Evolutionary conservation across 2,888 invertebrate species (phyloP).

Genomic region (Ischnura elegans): DNA sequence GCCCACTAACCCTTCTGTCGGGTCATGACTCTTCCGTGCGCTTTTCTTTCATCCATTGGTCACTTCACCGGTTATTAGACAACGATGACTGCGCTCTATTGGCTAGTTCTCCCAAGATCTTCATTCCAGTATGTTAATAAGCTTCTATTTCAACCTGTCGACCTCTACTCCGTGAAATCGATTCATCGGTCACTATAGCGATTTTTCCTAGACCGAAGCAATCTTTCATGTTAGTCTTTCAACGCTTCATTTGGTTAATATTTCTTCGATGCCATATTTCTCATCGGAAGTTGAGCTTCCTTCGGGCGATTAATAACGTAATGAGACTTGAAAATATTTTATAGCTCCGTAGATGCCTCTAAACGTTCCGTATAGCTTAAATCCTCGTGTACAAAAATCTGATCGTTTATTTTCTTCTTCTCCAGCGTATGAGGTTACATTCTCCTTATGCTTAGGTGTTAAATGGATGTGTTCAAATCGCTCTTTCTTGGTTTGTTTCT

Average conservation of each 20-base stretch:
- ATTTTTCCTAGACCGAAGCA: background rate
- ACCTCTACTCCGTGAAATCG: background rate
- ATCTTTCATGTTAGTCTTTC: conserved; percentile 19
- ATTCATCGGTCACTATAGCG: background rate
- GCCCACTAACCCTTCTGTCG: background rate
- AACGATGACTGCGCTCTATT: conserved; percentile 29
- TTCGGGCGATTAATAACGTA: conserved; percentile 3
- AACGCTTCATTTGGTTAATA: background rate
- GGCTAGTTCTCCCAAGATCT: background rate
- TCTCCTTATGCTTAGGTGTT: too few relatives aligned
- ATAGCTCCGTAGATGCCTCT: too few relatives aligned
- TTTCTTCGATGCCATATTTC: background rate
- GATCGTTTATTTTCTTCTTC: too few relatives aligned
- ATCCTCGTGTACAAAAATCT: too few relatives aligned
- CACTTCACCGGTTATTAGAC: conserved; percentile 13
- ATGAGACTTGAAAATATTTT: conserved; percentile 17
- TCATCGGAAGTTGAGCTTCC: background rate
- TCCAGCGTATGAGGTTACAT: too few relatives aligned
- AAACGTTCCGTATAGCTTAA: too few relatives aligned
- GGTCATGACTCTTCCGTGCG: background rate
- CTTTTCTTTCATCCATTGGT: background rate
- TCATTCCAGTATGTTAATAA: conserved; percentile 32
- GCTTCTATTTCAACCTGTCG: background rate
- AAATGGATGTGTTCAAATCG: too few relatives aligned
- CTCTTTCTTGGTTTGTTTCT: too few relatives aligned